Conservation (phyloP, 2,113 vertebrate species). For the Tupaia tana region DNA sequence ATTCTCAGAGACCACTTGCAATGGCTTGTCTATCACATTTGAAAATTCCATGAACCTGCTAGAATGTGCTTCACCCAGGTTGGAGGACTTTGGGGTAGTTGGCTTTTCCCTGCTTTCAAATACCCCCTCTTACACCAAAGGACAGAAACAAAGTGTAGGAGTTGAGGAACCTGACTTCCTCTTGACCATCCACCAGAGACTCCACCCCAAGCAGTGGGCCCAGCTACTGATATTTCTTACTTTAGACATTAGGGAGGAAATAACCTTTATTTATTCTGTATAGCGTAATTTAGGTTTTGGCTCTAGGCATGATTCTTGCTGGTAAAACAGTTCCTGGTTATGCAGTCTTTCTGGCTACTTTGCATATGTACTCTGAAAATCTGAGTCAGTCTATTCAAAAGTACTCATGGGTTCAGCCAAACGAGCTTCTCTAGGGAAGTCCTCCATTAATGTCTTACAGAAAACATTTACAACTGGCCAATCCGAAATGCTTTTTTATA, state of each 20-base stretch:
- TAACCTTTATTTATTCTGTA: neutral
- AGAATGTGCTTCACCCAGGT: neutral
- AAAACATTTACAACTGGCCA: conserved; percentile 5
- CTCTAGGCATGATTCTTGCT: neutral
- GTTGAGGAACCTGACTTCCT: neutral
- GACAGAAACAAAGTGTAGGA: neutral
- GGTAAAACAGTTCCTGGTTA: neutral
- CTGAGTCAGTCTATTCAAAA: neutral
- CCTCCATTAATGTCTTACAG: neutral
- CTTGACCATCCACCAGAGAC: neutral
- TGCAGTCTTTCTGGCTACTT: neutral
- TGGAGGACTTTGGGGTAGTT: neutral
- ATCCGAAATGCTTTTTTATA: neutral
- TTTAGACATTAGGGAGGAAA: neutral
- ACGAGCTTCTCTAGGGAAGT: neutral
- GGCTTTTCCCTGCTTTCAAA: neutral
- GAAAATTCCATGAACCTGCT: neutral
- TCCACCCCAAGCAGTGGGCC: neutral
- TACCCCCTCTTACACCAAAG: neutral
- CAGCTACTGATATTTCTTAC: neutral
- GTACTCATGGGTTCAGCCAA: neutral
- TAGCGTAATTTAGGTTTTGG: neutral
- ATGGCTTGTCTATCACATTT: neutral
- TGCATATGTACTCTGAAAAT: neutral
- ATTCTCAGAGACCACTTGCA: neutral